phyloP scores from a whole-genome alignment of 30 jellyfish, hydroid and myxozoan species.

The Turritopsis dohrnii region DNA sequence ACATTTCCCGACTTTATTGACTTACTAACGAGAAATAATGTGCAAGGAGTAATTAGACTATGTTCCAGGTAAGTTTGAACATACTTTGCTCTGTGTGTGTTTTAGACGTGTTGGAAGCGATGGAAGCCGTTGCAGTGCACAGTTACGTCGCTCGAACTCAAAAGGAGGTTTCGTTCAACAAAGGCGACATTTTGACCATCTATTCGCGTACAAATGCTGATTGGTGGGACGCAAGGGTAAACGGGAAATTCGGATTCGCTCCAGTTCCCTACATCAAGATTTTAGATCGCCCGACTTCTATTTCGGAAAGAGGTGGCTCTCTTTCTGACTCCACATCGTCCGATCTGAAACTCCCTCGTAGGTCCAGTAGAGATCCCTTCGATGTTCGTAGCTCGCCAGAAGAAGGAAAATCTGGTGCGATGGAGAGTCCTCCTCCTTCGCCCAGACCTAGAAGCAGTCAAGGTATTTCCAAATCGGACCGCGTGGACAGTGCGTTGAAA shows the following conservation, averaged over 20 bases:
- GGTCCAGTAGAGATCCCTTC: not conserved
- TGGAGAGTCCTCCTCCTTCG: constrained; percentile 11
- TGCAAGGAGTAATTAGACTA: not conserved
- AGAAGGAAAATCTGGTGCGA: not conserved
- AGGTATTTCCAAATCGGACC: not conserved
- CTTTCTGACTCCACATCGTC: not conserved
- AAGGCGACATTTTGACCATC: constrained; percentile 73
- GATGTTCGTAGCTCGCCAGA: not conserved
- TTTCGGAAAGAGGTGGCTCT: constrained; percentile 20
- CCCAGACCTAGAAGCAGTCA: not conserved
- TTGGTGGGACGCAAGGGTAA: constrained; percentile 95
- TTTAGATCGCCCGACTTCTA: constrained; percentile 28
- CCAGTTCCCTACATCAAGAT: constrained; percentile 80
- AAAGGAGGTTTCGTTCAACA: constrained; percentile 82
- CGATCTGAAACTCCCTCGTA: not conserved
- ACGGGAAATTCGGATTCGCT: constrained; percentile 80
- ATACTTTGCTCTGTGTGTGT: not conserved
- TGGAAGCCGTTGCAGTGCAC: constrained; percentile 86
- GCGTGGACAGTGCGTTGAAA: not conserved
- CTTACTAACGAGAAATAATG: not conserved
- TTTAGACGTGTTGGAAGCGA: constrained; percentile 18
- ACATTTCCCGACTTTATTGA: not conserved
- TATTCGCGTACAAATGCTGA: constrained; percentile 75
- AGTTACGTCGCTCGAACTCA: constrained; percentile 77
- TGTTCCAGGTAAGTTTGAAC: not conserved